These are phyloP conservation scores for Anolis sagrei DNA, from an alignment of 2,113 vertebrate species.

Conservation along the genomic window DNA sequence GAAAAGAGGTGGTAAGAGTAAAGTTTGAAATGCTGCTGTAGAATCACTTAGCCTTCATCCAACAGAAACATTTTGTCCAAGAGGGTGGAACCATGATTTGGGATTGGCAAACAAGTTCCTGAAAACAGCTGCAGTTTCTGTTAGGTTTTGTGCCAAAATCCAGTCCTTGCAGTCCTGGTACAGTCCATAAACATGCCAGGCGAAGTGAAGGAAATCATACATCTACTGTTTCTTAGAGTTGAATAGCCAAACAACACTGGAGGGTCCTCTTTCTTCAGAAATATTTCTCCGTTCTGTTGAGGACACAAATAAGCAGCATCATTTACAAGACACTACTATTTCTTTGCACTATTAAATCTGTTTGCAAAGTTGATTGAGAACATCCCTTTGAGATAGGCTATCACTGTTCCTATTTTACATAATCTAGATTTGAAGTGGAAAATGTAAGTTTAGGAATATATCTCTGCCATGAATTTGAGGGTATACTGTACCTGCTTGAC, in stretches of 20 bases:
- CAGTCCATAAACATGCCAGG: not conserved
- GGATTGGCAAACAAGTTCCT: constrained; percentile 21
- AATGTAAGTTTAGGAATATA: too few species aligned
- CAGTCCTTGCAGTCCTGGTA: not conserved
- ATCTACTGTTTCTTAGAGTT: not conserved
- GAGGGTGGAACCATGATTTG: not conserved
- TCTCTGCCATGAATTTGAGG: too few species aligned
- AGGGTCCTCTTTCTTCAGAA: not conserved
- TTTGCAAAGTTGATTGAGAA: not conserved
- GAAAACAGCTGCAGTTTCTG: not conserved
- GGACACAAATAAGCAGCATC: too few species aligned
- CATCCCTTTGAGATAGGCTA: too few species aligned
- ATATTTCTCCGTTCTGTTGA: not conserved
- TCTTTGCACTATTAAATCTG: not conserved
- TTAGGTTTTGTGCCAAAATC: not conserved
- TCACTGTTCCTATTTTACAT: too few species aligned
- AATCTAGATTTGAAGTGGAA: too few species aligned
- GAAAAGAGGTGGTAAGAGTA: not conserved
- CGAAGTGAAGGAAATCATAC: not conserved
- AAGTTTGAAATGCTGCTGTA: not conserved
- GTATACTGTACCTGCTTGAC: not conserved
- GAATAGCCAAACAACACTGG: not conserved
- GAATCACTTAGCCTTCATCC: not conserved
- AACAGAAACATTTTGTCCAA: constrained; percentile 2
- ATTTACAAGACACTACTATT: too few species aligned